These are phyloP conservation scores for Drosophila oshimai DNA, from an alignment of 1,140 invertebrate genomes.

Conservation along the genomic window DNA sequence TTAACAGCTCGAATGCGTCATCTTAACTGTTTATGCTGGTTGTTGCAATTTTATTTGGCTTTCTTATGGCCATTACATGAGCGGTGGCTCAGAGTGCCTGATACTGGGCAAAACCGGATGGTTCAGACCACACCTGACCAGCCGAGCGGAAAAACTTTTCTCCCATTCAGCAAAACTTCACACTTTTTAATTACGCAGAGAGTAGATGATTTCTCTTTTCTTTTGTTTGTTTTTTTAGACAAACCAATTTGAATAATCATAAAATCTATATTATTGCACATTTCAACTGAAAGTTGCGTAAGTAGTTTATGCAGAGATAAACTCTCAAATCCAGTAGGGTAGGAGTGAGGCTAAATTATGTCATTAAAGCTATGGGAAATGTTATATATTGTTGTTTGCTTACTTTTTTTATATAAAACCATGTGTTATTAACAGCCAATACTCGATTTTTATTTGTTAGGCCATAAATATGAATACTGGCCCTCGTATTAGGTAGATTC, in stretches of 20 bases:
- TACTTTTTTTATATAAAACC: no score
- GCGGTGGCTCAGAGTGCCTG: conserved; percentile 1
- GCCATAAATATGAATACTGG: neutral
- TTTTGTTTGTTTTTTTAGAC: conserved; percentile 19
- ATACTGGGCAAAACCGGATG: conserved; percentile 13
- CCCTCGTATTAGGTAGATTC: no score
- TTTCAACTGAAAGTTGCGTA: conserved; percentile 18
- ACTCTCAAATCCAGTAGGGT: neutral
- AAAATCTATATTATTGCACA: conserved; percentile 39
- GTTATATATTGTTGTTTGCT: no score
- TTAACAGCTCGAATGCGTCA: conserved; percentile 13
- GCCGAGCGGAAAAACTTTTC: conserved; percentile 3
- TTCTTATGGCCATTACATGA: conserved; percentile 33
- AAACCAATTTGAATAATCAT: conserved; percentile 37
- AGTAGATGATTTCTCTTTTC: conserved; percentile 35
- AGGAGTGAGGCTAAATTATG: neutral
- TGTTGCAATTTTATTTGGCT: conserved; percentile 41
- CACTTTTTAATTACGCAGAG: conserved; percentile 39
- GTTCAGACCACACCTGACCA: conserved; percentile 8
- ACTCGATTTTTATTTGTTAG: no score
- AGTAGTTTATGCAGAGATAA: conserved; percentile 18
- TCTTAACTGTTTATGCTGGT: conserved; percentile 23
- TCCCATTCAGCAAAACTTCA: conserved; percentile 21
- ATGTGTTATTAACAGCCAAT: no score
- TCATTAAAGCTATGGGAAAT: neutral